Percentiles rank a stretch among this genome's conserved stretches.
These are phyloP conservation scores for Cinara cedri DNA, from an alignment of 2,888 invertebrate species.

Conservation along the genomic window DNA sequence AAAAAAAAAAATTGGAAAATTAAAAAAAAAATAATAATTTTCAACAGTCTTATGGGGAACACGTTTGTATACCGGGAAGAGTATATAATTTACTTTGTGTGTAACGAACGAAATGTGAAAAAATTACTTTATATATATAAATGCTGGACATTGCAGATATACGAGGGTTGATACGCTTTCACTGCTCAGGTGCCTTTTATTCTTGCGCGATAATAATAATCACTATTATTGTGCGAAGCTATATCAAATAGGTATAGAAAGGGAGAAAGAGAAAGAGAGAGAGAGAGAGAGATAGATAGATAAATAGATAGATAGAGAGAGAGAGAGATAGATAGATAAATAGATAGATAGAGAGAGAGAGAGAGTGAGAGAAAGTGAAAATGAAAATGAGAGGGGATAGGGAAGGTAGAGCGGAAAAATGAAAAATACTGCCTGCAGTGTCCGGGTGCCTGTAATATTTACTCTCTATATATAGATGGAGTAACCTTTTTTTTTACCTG, in stretches of 20 bases:
- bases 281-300: too few species aligned
- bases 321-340: too few species aligned
- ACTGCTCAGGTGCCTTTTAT: constrained; percentile 54
- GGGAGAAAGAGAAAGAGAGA: too few species aligned
- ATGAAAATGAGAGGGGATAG: too few species aligned
- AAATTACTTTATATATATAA: neutral
- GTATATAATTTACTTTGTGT: neutral
- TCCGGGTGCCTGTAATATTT: constrained; percentile 33
- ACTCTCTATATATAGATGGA: constrained; percentile 10
- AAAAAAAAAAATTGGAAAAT: neutral
- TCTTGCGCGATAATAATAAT: constrained; percentile 55
- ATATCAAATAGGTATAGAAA: too few species aligned
- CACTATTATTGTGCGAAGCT: constrained; percentile 29
- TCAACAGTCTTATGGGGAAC: neutral
- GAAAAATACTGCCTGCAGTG: constrained; percentile 35
- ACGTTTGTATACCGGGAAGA: too few species aligned
- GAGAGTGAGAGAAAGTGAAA: too few species aligned
- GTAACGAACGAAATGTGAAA: neutral
- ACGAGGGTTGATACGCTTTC: neutral
- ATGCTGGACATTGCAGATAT: neutral
- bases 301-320: too few species aligned
- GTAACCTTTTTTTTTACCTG: neutral
- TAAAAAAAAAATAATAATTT: neutral
- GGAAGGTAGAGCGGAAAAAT: neutral
- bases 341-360: too few species aligned